These are phyloP conservation scores for Ceratotherium simum DNA, from an alignment of 2,113 vertebrate species.

Conservation along the genomic window DNA sequence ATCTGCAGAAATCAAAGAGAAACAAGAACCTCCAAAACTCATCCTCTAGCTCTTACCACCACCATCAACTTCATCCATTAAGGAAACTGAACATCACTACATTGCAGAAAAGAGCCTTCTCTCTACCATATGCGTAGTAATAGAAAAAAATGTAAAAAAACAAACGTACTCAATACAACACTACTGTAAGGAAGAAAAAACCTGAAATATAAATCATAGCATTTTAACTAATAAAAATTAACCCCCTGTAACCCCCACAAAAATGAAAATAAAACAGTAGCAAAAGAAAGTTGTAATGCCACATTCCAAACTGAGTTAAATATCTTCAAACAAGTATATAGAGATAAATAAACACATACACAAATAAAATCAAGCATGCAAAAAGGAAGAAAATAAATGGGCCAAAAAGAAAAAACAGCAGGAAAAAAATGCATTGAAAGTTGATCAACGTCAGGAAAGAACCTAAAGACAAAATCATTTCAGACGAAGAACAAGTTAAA, in stretches of 20 bases:
- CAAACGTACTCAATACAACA: not conserved
- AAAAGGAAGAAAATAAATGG: not conserved
- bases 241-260: rapidly evolving
- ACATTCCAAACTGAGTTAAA: not conserved
- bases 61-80: not conserved
- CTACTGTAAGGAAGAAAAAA: not conserved
- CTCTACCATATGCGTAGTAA: not conserved
- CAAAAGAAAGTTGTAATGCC: not conserved
- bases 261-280: not conserved
- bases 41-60: not conserved
- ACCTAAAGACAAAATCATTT: not conserved
- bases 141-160: not conserved
- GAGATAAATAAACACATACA: not conserved
- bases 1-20: not conserved
- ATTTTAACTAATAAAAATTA: not conserved
- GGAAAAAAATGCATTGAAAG: not conserved
- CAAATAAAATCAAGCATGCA: not conserved
- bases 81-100: not conserved
- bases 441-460: not conserved
- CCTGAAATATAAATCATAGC: not conserved
- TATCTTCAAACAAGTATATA: not conserved
- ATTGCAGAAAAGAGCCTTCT: not conserved
- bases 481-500: not conserved
- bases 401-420: not conserved
- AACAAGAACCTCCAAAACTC: not conserved